These are phyloP conservation scores for Brachystomella parvula DNA, from an alignment of 1,140 invertebrate genomes.

Conservation along the genomic window DNA sequence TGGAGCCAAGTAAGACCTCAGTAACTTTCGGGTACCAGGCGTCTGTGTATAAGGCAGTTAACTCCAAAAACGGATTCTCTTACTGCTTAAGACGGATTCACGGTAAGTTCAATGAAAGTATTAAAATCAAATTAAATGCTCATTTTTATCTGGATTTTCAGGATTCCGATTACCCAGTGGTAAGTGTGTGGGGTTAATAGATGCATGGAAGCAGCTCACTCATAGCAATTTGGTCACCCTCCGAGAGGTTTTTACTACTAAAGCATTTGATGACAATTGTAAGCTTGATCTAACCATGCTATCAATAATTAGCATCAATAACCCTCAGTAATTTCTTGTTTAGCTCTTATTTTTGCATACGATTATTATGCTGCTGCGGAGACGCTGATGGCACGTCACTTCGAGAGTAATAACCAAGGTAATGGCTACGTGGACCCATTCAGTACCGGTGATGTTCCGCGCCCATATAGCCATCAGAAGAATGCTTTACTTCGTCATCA, in stretches of 20 bases:
- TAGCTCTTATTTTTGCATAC: slow-evolving; percentile 92
- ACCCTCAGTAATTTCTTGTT: slow-evolving; percentile 27
- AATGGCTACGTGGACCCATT: slow-evolving; percentile 74
- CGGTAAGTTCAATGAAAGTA: slow-evolving; percentile 48
- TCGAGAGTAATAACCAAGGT: slow-evolving; percentile 56
- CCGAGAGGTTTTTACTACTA: slow-evolving; percentile 88
- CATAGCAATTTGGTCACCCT: slow-evolving; percentile 89
- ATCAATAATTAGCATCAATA: not conserved
- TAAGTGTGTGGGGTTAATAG: slow-evolving; percentile 75
- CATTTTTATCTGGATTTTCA: slow-evolving; percentile 38
- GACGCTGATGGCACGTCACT: slow-evolving; percentile 78
- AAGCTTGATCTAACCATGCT: slow-evolving; percentile 45
- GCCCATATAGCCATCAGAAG: slow-evolving; percentile 74
- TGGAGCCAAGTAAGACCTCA: slow-evolving; percentile 63
- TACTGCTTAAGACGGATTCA: slow-evolving; percentile 84
- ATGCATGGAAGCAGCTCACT: slow-evolving; percentile 86
- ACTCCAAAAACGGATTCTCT: slow-evolving; percentile 72
- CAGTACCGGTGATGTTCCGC: slow-evolving; percentile 60
- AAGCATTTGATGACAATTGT: slow-evolving; percentile 93
- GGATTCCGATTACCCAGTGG: slow-evolving; percentile 70
- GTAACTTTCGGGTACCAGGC: slow-evolving; percentile 64
- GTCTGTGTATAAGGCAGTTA: slow-evolving; percentile 84
- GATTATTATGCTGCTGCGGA: slow-evolving; percentile 87
- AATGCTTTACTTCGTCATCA: slow-evolving; percentile 61
- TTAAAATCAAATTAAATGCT: not conserved